Evolutionary conservation across 2,888 invertebrate species (phyloP), one percentile per base, ranked within the genome.

Genomic region (Caenorhabditis wallacei): DNA sequence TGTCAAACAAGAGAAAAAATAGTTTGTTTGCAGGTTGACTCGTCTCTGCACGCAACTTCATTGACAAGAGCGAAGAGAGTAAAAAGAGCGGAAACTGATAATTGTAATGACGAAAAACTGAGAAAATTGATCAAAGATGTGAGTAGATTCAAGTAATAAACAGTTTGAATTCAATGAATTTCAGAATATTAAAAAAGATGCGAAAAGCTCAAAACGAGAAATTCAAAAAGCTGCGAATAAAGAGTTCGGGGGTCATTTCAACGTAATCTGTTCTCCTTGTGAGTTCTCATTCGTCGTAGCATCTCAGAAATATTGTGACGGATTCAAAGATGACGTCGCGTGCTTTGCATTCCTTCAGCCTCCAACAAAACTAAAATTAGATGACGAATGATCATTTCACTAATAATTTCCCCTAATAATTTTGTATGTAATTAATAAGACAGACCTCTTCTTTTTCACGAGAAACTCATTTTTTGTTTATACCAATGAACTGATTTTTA

Each of bases 201-300:
- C 88, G 16, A 87, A 89, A 43, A 84, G 66, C 2, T 89, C 89
- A 24, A 90, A 90, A 68, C 75, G 90, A 35, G 87, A 86, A 10
- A 90, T 90, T 70, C 90, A 90, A 84, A 85, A 85, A 66, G 90
- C 90, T 5, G 89, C 90, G 2, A 90, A 90, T 61, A 86, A 89
- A 59, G 87, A 88, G 24, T 85, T 87, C 53, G 85, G 84, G n/a
- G 87, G 87, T 2, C 79, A 80, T 20, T 87, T 85, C 83, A 85
- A 85, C 46, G 87, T 85, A n/a, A 82, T 87, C 51, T 87, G 87
- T 61, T 83, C 83, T 20, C 87, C 87, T 0, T 87, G 87, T 61
- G 87, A 87, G 54, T 87, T 87, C 63, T 84, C 85, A 13, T 87
- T 87, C 68, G 87, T 87, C 18, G 82, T 87, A 5, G 84, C 84